Evolutionary conservation across 1,140 invertebrate genomes (phyloP), one percentile per base, ranked within the genome.

Genomic region (Caenorhabditis tropicalis): DNA sequence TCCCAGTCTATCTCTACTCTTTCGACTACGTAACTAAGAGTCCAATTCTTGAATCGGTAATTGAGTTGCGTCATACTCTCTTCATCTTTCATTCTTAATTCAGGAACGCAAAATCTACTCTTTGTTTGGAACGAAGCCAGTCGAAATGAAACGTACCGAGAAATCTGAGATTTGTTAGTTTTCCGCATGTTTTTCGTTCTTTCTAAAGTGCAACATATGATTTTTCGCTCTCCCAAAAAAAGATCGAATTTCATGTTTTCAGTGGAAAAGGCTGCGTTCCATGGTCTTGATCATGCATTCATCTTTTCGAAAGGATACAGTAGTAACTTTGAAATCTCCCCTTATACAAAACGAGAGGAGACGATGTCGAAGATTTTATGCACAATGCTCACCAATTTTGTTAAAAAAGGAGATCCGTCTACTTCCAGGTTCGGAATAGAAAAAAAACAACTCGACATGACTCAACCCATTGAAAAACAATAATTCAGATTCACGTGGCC

Each of bases 371-470:
- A 87, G 24, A 82, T 91, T 82, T 70, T 91, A 16, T 89, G 86
- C 29, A 87, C 87, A 51, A 90, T 91, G 89, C 86, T 91, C 12
- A 87, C 89, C 9, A 91, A 91, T 82, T 91, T 91, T 83, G 89
- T 88, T 21, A 86, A 85, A 27, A 65, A 58, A 15, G 90, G 89
- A 79, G 84, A 91, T 51, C 90, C 90, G 19, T 90, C 90, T 29
- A 90, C 89, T 4, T 79, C 87, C 58, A 88, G 86, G 49, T 90
- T 90, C 0, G 29, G 21, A 21, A 24, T 21, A 10, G n/a, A 74
- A 74, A 39, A 56, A 43, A 43, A 43, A 43, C 21, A 56, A 27
- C 36, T 21, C 43, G 7, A 27, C 12, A 74, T 79, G 81, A 86
- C 53, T 90, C 88, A 89, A 79, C 24, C 15, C 82, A 24, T 88